Base-by-base conservation (phyloP, 2,797 vertebrate species). In the Coregonus suidteri region DNA sequence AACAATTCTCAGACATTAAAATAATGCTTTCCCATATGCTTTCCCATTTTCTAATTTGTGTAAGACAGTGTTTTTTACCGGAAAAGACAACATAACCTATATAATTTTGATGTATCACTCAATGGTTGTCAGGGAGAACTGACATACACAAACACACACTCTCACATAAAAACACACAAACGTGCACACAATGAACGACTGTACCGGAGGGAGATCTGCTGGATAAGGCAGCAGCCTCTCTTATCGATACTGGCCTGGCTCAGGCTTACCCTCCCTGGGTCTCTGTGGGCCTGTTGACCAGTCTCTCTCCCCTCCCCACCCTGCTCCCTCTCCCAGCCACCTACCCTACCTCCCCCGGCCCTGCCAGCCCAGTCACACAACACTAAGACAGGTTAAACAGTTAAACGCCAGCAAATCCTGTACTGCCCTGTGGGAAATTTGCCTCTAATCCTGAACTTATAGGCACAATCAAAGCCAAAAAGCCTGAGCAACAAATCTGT, bases 381-480 rank as follows among this genome's bases (percentile, higher is more conserved):
- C 95, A 96, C 95, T 93, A 92, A 97, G 95, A 95, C 96, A 98
- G 97, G 97, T 99, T 99, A 99, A 98, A 98, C 97, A 97, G 97
- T 96, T 99, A 98, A 99, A 99, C 94, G 95, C 94, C 96, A 95
- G 96, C 96, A 99, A 98, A 99, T 98, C 98, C 97, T 95, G 94
- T 95, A 95, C 95, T 96, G 96, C 97, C 98, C 98, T 97, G 97
- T 99, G 98, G 97, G 98, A 99, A 99, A 99, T 99, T 98, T 98
- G 96, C 96, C 96, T 98, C 97, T 99, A 99, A 99, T 99, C 98
- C 98, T 81, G 91, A 98, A 98, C 95, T 98, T 98, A 98, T 98
- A 98, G 96, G 95, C 96, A 95, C 96, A 98, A 98, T 99, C 97
- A 98, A 98, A 99, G 96, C 96, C 96, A 96, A 98, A 98, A 99